phyloP scores from a whole-genome alignment of 1,140 invertebrate genomes.

The Euwallacea fornicatus region DNA sequence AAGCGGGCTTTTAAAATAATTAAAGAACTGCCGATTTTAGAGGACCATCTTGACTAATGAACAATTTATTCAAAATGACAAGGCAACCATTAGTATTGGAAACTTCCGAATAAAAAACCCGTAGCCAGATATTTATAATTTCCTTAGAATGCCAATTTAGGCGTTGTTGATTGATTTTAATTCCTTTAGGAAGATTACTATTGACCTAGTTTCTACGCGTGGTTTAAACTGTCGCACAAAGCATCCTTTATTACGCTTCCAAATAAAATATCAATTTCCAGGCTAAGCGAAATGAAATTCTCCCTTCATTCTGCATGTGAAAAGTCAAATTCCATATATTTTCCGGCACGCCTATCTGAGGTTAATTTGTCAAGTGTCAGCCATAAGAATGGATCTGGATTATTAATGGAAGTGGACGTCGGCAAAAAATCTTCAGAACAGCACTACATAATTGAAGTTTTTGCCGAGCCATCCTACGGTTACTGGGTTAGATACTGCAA shows the following conservation, averaged over 20 bases:
- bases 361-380: slow-evolving; percentile 29
- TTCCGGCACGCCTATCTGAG: slow-evolving; percentile 1
- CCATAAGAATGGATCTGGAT: slow-evolving; percentile 24
- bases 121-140: not conserved
- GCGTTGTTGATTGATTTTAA: no score
- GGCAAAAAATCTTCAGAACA: slow-evolving; percentile 8
- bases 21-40: not conserved
- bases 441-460: slow-evolving; percentile 11
- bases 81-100: not conserved
- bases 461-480: not conserved
- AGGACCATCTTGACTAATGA: not conserved
- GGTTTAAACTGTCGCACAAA: no score
- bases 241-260: not conserved
- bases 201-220: no score
- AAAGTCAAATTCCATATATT: slow-evolving; percentile 17
- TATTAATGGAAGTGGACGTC: slow-evolving; percentile 19
- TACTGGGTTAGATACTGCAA: not conserved
- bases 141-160: not conserved
- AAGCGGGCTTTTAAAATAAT: not conserved
- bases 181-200: no score
- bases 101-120: not conserved
- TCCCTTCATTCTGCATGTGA: not conserved
- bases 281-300: not conserved
- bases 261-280: slow-evolving; percentile 3
- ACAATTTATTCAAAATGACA: not conserved